These are phyloP conservation scores for Drosophila repletoides DNA, from an alignment of 1,140 invertebrate genomes.

Conservation along the genomic window DNA sequence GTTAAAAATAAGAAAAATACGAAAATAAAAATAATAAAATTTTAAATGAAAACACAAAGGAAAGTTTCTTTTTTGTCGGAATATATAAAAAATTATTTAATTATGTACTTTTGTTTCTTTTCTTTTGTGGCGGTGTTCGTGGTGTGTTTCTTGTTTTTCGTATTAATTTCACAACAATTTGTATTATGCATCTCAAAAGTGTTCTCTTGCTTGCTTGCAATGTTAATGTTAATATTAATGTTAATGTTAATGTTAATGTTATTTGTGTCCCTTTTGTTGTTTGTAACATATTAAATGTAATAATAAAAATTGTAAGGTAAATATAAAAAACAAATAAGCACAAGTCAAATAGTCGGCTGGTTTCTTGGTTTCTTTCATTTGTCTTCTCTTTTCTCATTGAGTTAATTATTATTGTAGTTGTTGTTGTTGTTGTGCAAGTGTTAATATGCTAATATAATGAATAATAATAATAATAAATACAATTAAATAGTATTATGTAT, in stretches of 20 bases:
- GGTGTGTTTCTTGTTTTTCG: constrained; percentile 25
- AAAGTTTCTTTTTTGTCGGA: constrained; percentile 24
- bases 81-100: constrained; percentile 71
- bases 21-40: not conserved
- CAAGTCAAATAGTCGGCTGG: constrained; percentile 53
- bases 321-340: constrained; percentile 77
- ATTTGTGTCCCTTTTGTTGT: constrained; percentile 59
- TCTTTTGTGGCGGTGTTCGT: constrained; percentile 59
- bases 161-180: constrained; percentile 61
- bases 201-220: constrained; percentile 31
- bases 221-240: constrained; percentile 11
- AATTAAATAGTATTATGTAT: constrained; percentile 62
- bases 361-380: not conserved
- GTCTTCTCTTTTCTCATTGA: constrained; percentile 9
- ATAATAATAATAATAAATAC: constrained; percentile 69
- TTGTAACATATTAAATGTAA: constrained; percentile 73
- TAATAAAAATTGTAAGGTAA: constrained; percentile 57
- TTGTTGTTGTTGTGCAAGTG: constrained; percentile 54
- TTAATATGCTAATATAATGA: constrained; percentile 67
- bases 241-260: constrained; percentile 37
- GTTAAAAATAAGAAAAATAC: not conserved
- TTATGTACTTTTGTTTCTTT: constrained; percentile 54
- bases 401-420: constrained; percentile 29
- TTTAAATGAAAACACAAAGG: constrained; percentile 25
- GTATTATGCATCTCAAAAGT: constrained; percentile 10